Base-by-base conservation (phyloP, 2,888 invertebrate genomes). In the Chloromyia formosa region DNA sequence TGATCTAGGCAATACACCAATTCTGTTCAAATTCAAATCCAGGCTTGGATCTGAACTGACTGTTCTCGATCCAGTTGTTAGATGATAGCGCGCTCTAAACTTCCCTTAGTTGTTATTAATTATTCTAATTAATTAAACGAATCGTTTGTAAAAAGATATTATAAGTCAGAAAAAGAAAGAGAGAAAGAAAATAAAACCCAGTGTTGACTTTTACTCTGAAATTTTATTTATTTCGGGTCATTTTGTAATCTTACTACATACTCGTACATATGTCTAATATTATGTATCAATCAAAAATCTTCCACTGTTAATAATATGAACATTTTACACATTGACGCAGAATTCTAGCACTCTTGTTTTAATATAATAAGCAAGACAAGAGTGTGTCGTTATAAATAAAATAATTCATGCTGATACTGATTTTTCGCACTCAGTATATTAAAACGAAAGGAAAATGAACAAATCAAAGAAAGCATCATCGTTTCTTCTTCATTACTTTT, bases 11-110 rank as follows among this genome's bases (percentile, higher is more conserved):
- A 87, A 88, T 77, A 89, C 94, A 80, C 93, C 95, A n/a, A 90
- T 97, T 58, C 89, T 97, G 76, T 97, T 98, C 82, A 93, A 92
- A 49, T 87, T 96, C 35, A 88, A 87, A 78, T 90, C 93, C 3
- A 90, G 91, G 54, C 66, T 77, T 42, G 78, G 76, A 7, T 71
- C 77, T 20, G 77, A 77, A 61, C 27, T 79, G 9, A 73, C 78
- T 42, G 75, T 78, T 61, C 73, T 78, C 2, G 56, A 23, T n/a
- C 1, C 62, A 23, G 73, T 64, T 18, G 73, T 74, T 16, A 74
- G 73, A 64, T 74, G 66, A 74, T 23, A 35, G 27, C 7, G 42
- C 22, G 27, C 66, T 49, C 10, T 58, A 20, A n/a, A n/a, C n/a
- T n/a, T n/a, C n/a, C n/a, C 3, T 16, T 20, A 5, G 12, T 23